Base-by-base conservation (phyloP, 2,113 vertebrate species). In the Cheirogaleus medius region DNA sequence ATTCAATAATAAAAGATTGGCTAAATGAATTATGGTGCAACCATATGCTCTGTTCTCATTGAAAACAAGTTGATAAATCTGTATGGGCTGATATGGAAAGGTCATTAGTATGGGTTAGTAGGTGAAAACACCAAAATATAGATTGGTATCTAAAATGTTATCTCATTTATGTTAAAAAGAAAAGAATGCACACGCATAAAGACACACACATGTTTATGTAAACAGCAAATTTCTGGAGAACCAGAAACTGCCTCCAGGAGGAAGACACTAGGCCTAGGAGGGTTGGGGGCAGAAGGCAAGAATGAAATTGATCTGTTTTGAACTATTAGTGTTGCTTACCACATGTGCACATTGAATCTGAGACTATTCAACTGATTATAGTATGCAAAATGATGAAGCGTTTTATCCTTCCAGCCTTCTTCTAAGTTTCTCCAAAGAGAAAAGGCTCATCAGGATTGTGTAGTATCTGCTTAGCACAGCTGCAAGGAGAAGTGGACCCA, bases 241-340 rank as follows among this genome's bases (percentile, higher is more conserved):
- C 21, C 54, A 39, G 21, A 56, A 73, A n/a, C 42, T 23, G 34
- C 37, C 25, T 42, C n/a, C 17, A 5, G 37, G 44, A 73, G 14
- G 44, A n/a, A 44, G 56, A 2, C 7, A n/a, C 0, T 2, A 47
- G 47, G 39, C 5, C 11, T 10, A 13, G 37, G 44, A n/a, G 14
- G n/a, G 5, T n/a, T 74, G 47, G 23, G 20, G 34, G 5, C 1
- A 7, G 44, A 14, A 39, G 54, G 14, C 20, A 14, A 7, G 47
- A 13, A 52, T 2, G 27, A 66, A 17, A n/a, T 1, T 14, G 25
- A 8, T 32, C 23, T 29, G n/a, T 82, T 86, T 15, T 34, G 18
- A 18, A 54, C 14, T 54, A 20, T 63, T 63, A 17, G 52, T 23
- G n/a, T n/a, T 29, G 32, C 54, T 54, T 63, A 17, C 66, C 42